Percentiles rank a stretch among this genome's conserved stretches.
Conservation (phyloP, 2,888 invertebrate genomes). For the Aphodius granarius region DNA sequence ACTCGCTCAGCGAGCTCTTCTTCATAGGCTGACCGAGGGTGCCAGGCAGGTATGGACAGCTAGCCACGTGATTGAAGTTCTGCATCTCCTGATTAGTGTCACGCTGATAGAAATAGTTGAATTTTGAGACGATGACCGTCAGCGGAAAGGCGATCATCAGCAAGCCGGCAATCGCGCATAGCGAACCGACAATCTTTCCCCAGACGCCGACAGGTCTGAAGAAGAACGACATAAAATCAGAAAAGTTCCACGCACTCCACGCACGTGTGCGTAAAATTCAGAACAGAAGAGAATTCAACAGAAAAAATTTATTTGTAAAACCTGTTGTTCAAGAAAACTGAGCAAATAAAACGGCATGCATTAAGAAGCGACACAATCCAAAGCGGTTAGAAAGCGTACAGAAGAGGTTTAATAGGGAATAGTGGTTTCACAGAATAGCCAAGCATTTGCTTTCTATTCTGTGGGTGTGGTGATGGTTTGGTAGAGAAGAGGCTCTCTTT, state of each 20-base stretch:
- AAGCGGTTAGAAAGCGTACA: constrained; percentile 34
- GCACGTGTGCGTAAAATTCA: not conserved
- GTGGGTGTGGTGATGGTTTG: constrained; percentile 28
- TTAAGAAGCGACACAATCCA: constrained; percentile 45
- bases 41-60: constrained; percentile 95
- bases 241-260: not conserved
- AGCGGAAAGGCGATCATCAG: constrained; percentile 98
- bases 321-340: not conserved
- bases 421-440: too few relatives aligned
- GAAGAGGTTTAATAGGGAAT: constrained; percentile 4
- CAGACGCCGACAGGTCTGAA: constrained; percentile 96
- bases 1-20: constrained; percentile 86
- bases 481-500: constrained; percentile 27
- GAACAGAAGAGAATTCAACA: too few relatives aligned
- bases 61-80: constrained; percentile 97
- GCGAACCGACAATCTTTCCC: constrained; percentile 98
- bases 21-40: constrained; percentile 90
- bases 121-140: constrained; percentile 99
- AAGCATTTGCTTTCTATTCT: too few relatives aligned
- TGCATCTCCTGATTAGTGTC: constrained; percentile 99
- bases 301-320: not conserved
- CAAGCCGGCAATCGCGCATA: constrained; percentile 99
- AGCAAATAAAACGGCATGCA: constrained; percentile 25
- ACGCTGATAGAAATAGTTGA: constrained; percentile 99
- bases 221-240: constrained; percentile 14